These are phyloP conservation scores for Protomyctophum bolini DNA, from an alignment of 2,113 vertebrate genomes.

Conservation along the genomic window DNA sequence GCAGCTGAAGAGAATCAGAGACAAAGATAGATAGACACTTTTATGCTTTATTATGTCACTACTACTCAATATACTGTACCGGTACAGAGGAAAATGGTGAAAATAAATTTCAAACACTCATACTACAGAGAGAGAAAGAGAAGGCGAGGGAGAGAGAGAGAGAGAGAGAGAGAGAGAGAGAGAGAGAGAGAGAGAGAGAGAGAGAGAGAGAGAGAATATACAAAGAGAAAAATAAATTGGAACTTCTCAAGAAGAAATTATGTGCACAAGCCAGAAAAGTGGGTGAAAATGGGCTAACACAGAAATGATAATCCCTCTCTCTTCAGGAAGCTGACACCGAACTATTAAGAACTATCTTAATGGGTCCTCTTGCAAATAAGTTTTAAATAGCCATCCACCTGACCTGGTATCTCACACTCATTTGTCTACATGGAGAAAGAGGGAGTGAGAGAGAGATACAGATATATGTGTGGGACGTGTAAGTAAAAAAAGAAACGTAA, in stretches of 20 bases:
- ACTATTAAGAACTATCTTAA: slow-evolving; percentile 29
- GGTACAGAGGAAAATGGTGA: too few relatives aligned
- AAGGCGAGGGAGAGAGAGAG: slow-evolving; percentile 1
- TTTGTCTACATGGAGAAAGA: slow-evolving; percentile 43
- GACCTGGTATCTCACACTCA: slow-evolving; percentile 39
- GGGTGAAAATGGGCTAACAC: too few relatives aligned
- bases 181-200: neutral
- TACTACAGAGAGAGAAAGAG: neutral
- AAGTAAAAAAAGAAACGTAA: too few relatives aligned
- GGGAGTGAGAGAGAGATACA: neutral
- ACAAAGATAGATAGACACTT: slow-evolving; percentile 14
- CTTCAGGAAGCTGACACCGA: neutral
- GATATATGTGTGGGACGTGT: slow-evolving; percentile 10
- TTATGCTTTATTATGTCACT: too few relatives aligned
- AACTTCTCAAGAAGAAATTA: too few relatives aligned
- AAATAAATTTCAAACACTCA: too few relatives aligned
- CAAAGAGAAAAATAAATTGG: too few relatives aligned
- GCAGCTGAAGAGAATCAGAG: slow-evolving; percentile 78
- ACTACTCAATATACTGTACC: too few relatives aligned
- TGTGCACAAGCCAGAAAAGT: too few relatives aligned
- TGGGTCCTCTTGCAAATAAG: slow-evolving; percentile 40
- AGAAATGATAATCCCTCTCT: too few relatives aligned
- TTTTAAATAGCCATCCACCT: slow-evolving; percentile 45
- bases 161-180: neutral
- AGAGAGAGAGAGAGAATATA: neutral